A percentile compares a stretch with the other conserved stretches of the same genome.
Conservation (phyloP, 2,888 invertebrate species). For the Nysson spinosus region DNA sequence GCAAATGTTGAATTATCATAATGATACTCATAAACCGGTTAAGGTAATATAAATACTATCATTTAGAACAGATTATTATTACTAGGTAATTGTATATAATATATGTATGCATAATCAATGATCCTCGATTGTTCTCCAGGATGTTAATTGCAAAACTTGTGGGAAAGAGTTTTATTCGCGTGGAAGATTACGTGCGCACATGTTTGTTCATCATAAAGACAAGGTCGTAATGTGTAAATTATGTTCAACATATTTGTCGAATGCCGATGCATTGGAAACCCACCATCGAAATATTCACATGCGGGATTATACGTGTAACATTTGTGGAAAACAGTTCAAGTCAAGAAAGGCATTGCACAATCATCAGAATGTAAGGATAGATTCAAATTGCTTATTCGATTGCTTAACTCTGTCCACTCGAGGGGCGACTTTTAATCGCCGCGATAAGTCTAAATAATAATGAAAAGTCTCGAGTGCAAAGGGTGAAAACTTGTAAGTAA, state of each 20-base stretch:
- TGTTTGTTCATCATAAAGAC: conserved; percentile 66
- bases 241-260: conserved; percentile 67
- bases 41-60: conserved; percentile 56
- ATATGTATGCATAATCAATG: too few species aligned
- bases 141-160: conserved; percentile 65
- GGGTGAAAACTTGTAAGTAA: too few species aligned
- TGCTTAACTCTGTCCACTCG: too few species aligned
- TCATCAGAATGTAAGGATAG: conserved; percentile 64
- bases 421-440: too few species aligned
- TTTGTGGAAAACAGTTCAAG: conserved; percentile 61
- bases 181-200: conserved; percentile 66
- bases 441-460: too few species aligned
- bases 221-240: conserved; percentile 63
- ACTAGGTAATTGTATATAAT: too few species aligned
- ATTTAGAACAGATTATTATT: too few species aligned
- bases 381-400: too few species aligned
- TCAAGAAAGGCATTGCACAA: conserved; percentile 68
- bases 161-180: conserved; percentile 65
- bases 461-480: too few species aligned
- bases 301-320: conserved; percentile 63
- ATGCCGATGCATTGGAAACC: conserved; percentile 56
- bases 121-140: conserved; percentile 54
- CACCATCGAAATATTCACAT: conserved; percentile 64
- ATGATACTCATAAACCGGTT: conserved; percentile 60
- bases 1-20: conserved; percentile 67